phyloP scores from a whole-genome alignment of 2,113 vertebrate genomes.

The Embiotoca jacksoni region DNA sequence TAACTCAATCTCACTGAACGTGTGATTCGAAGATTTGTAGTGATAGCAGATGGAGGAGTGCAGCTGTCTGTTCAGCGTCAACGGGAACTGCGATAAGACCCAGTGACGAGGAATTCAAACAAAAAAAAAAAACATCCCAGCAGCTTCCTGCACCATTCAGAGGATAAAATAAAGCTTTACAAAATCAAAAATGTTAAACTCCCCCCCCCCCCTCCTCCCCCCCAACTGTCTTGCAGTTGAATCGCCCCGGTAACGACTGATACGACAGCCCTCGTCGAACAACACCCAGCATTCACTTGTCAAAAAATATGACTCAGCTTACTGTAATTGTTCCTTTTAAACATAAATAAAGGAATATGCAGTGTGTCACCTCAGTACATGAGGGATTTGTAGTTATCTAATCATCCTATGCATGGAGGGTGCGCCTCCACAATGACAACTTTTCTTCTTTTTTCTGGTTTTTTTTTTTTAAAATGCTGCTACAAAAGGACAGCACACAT shows the following conservation, averaged over 20 bases:
- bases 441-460: too few relatives aligned
- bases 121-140: background rate
- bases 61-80: constrained; percentile 43
- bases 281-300: background rate
- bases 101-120: constrained; percentile 28
- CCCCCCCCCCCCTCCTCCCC: constrained; percentile 1
- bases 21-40: constrained; percentile 33
- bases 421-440: background rate
- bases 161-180: constrained; percentile 41
- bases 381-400: constrained; percentile 3
- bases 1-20: constrained; percentile 17
- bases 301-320: constrained; percentile 48
- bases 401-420: constrained; percentile 34
- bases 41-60: constrained; percentile 30
- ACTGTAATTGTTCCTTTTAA: constrained; percentile 50
- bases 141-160: constrained; percentile 16
- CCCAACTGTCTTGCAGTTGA: constrained; percentile 24
- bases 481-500: constrained; percentile 55
- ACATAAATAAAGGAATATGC: constrained; percentile 46
- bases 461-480: constrained; percentile 46
- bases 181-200: constrained; percentile 33
- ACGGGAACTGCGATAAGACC: constrained; percentile 51
- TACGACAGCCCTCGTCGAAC: background rate
- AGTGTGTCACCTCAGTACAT: constrained; percentile 38
- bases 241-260: constrained; percentile 15